Evolutionary conservation across 2,113 vertebrate species (phyloP).

Genomic region (Halcyon senegalensis): DNA sequence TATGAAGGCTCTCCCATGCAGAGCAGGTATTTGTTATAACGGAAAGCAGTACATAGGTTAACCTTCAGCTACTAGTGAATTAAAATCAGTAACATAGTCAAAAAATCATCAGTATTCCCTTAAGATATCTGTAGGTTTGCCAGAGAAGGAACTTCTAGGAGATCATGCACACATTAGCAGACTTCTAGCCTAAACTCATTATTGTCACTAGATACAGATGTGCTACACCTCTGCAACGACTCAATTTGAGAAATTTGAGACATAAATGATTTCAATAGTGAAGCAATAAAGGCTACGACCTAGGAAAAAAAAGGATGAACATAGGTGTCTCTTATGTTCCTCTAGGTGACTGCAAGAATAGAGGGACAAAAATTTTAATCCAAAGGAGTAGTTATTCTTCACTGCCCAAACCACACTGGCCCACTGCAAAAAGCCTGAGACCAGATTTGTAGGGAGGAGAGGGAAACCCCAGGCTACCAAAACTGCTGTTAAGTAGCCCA

Average conservation of each 20-base stretch:
- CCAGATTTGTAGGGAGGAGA: neutral
- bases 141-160: neutral
- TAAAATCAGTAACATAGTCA: neutral
- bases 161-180: neutral
- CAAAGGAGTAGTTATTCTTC: neutral
- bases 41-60: neutral
- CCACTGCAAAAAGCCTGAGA: neutral
- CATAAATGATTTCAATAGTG: neutral
- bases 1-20: neutral
- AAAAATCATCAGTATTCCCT: neutral
- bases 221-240: neutral
- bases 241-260: too few species aligned
- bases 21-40: neutral
- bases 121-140: neutral
- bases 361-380: neutral
- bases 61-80: neutral
- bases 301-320: neutral
- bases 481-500: neutral
- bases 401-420: neutral
- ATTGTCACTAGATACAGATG: neutral
- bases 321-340: neutral
- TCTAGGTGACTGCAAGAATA: neutral
- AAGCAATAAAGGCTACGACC: neutral
- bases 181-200: neutral
- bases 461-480: neutral